Base-by-base conservation (phyloP, 2,888 invertebrate species). In the Pediacus dermestoides region DNA sequence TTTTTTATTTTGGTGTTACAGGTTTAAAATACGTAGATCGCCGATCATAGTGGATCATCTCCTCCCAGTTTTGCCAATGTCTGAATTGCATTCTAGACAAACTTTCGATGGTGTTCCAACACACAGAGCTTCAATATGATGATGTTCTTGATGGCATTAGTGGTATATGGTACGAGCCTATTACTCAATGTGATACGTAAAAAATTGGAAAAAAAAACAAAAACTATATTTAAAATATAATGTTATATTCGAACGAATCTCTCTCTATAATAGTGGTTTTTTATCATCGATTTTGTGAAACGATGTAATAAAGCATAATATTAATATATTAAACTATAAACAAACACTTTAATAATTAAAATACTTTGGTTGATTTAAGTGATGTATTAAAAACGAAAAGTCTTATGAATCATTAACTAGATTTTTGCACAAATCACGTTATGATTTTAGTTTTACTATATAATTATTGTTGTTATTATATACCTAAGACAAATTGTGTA, bases 41-140 rank as follows among this genome's bases (percentile, higher is more conserved):
- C 67, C 70, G 18, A 67, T 67, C 16, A 68, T 67, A 53, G 64
- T 67, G 13, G 48, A 64, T 39, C 69, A 70, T 47, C 53, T 70
- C 34, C 54, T 70, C 44, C 68, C 70, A 12, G 64, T 69, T 33
- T 53, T 70, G 48, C 70, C 70, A 34, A 70, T 70, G 67, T 67
- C 69, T 54, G 70, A 70, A 51, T 58, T 70, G 35, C 68, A 69
- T 51, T 63, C 61, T 25, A 67, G 69, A 4, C 64, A 68, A 44
- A 68, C 68, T 31, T 61, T 63, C 33, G 46, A 64, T 30, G 44
- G 63, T 47, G 68, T 70, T 9, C 67, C 70, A 37, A 69, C 67
- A 56, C 70, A 70, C 51, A 62, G 70, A 55, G 70, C 70, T 56
- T 70, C 70, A 52, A 69, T 70, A 56, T 70, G 67, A 69, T 60